phyloP scores from a whole-genome alignment of 2,797 vertebrate species.

The Thamnophis elegans region DNA sequence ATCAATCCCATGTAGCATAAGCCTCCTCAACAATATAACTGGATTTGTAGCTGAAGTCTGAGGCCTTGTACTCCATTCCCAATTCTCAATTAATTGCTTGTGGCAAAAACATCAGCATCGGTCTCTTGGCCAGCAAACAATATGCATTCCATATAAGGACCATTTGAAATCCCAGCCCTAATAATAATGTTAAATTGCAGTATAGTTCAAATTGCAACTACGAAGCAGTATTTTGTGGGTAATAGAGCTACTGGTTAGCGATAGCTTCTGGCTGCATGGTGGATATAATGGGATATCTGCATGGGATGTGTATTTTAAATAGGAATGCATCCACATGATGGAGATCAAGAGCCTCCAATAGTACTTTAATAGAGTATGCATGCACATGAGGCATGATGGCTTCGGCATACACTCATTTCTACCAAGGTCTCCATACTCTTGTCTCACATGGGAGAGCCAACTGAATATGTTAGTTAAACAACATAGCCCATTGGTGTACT shows the following conservation, averaged over 20 bases:
- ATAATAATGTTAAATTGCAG: neutral
- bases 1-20: neutral
- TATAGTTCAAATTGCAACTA: neutral
- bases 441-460: neutral
- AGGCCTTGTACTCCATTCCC: neutral
- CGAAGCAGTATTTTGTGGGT: neutral
- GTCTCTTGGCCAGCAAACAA: neutral
- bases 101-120: neutral
- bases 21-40: neutral
- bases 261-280: neutral
- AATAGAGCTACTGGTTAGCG: neutral
- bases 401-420: neutral
- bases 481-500: neutral
- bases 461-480: neutral
- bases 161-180: neutral
- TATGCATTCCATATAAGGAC: neutral
- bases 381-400: neutral
- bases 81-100: neutral
- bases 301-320: neutral
- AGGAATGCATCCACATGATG: neutral
- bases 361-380: neutral
- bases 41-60: neutral
- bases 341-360: neutral
- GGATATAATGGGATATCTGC: neutral
- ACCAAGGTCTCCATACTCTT: neutral